A percentile compares a stretch with the other conserved stretches of the same genome.
phyloP scores from a whole-genome alignment of 2,888 invertebrate genomes.

The Ligdia adustata region DNA sequence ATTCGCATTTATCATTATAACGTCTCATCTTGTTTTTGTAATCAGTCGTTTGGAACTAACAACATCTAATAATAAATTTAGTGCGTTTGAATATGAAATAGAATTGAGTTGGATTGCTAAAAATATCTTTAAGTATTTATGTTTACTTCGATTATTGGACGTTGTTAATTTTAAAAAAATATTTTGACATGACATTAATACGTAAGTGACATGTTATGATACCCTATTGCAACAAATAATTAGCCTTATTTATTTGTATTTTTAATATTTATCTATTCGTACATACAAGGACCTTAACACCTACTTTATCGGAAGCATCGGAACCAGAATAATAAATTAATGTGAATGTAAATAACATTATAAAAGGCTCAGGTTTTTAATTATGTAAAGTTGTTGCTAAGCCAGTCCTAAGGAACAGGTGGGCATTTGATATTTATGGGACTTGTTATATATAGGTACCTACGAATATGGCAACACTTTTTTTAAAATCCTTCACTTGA shows the following conservation, averaged over 20 bases:
- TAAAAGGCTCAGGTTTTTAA: conserved; percentile 2
- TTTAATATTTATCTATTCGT: no score
- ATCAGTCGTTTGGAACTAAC: background rate
- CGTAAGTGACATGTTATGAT: no score
- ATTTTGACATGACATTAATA: no score
- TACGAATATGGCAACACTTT: background rate
- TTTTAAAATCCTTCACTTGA: background rate
- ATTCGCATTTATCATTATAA: background rate
- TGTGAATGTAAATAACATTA: conserved; percentile 2
- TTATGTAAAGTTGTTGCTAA: conserved; percentile 23
- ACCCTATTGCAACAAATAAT: no score
- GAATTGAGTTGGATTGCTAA: no score
- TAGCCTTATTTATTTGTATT: no score
- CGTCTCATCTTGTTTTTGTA: background rate
- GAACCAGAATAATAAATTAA: conserved; percentile 6
- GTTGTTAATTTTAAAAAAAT: no score
- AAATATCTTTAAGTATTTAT: no score
- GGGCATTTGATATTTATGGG: conserved; percentile 17
- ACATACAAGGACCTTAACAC: no score
- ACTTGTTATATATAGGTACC: conserved; percentile 2
- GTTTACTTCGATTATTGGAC: no score
- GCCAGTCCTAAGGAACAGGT: conserved; percentile 16
- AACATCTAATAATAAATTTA: no score
- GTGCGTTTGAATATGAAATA: no score
- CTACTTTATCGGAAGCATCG: background rate